Conservation (phyloP, 2,797 vertebrate species). For the Tiaroga cobitis region DNA sequence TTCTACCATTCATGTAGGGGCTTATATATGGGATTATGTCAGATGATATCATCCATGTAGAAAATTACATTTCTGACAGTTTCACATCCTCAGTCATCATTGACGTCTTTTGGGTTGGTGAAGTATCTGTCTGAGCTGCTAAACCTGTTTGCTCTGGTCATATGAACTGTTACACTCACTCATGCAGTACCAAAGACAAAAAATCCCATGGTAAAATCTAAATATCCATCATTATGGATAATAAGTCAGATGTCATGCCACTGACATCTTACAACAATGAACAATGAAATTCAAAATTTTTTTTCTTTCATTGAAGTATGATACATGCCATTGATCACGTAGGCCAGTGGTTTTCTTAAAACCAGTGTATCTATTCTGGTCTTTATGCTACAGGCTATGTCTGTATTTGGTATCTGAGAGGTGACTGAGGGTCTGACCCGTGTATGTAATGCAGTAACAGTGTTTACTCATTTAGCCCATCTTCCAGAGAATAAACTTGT, state of each 20-base stretch:
- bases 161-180: not conserved
- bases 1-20: not conserved
- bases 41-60: not conserved
- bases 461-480: not conserved
- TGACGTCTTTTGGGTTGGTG: not conserved
- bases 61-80: not conserved
- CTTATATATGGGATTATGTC: not conserved
- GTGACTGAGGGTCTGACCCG: not conserved
- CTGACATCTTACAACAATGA: not conserved
- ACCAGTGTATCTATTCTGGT: not conserved
- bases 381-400: not conserved
- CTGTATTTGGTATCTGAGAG: not conserved
- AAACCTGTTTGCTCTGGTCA: not conserved
- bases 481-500: not conserved
- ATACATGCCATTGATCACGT: too few species aligned
- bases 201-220: not conserved
- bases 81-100: not conserved
- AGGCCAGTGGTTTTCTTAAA: not conserved
- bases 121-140: slow-evolving; percentile 14
- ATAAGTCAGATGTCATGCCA: not conserved
- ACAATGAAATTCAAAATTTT: not conserved
- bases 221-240: not conserved
- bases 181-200: not conserved
- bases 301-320: not conserved
- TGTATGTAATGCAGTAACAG: not conserved